phyloP scores from a whole-genome alignment of 2,113 vertebrate genomes.

The Notechis scutatus region DNA sequence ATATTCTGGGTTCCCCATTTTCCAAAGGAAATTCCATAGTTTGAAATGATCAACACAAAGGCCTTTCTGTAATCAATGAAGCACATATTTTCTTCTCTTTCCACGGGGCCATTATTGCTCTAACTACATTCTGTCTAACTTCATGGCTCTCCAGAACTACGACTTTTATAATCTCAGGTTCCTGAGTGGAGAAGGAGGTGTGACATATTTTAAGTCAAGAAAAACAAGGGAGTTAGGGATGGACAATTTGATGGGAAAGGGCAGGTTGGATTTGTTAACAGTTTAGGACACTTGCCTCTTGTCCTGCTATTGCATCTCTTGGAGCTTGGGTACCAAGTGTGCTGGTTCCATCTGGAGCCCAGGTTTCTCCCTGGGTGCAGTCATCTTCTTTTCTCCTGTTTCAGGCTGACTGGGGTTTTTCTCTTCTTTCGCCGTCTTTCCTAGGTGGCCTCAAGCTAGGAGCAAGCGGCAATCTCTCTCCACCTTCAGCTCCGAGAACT shows the following conservation, averaged over 20 bases:
- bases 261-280: not conserved
- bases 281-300: not conserved
- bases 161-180: not conserved
- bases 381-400: not conserved
- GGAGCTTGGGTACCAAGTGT: not conserved
- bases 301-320: not conserved
- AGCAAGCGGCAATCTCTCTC: conserved; percentile 87
- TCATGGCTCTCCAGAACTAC: not conserved
- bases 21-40: not conserved
- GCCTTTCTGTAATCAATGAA: not conserved
- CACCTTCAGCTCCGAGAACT: conserved; percentile 90
- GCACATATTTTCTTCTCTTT: not conserved
- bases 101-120: not conserved
- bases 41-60: not conserved
- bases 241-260: not conserved
- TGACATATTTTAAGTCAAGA: not conserved
- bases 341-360: not conserved
- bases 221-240: not conserved
- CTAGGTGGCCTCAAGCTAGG: conserved; percentile 77
- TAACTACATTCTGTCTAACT: not conserved
- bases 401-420: not conserved
- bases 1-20: not conserved
- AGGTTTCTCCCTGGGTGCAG: not conserved
- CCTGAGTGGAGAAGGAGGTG: not conserved
- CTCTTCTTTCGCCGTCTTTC: not conserved